Percentiles rank a stretch among this genome's conserved stretches.
Conservation (phyloP, 2,797 vertebrate genomes). For the Podarcis lilfordi region DNA sequence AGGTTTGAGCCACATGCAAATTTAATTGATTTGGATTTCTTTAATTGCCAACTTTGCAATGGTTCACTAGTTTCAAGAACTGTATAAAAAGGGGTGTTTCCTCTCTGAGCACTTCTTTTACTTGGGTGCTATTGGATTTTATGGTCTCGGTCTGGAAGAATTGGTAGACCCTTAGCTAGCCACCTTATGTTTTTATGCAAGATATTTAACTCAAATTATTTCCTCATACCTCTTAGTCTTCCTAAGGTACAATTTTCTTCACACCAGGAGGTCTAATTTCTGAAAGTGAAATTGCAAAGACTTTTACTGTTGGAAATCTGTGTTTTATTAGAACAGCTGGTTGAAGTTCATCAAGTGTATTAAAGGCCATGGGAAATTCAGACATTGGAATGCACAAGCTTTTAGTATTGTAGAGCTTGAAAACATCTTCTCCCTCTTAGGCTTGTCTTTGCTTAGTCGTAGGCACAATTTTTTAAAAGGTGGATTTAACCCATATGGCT, state of each 20-base stretch:
- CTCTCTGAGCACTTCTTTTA: not conserved
- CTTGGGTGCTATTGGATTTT: not conserved
- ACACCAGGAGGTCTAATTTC: not conserved
- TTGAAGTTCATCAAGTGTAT: slow-evolving; percentile 36
- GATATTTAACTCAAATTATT: not conserved
- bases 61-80: not conserved
- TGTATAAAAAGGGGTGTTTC: not conserved
- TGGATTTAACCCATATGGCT: not conserved
- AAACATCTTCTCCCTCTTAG: not conserved
- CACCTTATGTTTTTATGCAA: not conserved
- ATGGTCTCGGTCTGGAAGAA: not conserved
- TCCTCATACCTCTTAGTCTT: not conserved
- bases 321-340: slow-evolving; percentile 14
- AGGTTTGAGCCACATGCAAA: not conserved
- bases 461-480: not conserved
- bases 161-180: slow-evolving; percentile 7
- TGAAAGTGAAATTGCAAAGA: slow-evolving; percentile 1
- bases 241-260: not conserved
- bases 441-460: not conserved
- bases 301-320: not conserved
- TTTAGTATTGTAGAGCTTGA: not conserved
- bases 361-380: slow-evolving; percentile 28
- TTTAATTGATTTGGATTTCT: not conserved
- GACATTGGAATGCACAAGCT: not conserved
- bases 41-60: not conserved